Evolutionary conservation across 2,888 invertebrate genomes (phyloP), one percentile per base, ranked within the genome.

Genomic region (Lycophotia porphyrea): DNA sequence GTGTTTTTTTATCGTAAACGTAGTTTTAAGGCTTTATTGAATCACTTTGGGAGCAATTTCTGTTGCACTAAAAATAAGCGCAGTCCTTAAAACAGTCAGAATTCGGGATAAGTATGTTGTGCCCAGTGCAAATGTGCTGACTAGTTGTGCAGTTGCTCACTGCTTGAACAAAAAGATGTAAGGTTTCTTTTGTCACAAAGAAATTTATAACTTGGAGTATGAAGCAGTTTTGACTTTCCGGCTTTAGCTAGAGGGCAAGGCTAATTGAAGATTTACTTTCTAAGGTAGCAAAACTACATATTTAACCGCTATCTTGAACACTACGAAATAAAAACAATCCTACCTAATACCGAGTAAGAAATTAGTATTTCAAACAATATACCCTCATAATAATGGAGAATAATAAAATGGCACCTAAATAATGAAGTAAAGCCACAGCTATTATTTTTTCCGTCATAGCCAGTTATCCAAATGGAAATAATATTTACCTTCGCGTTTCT

Each of bases 381-480:
- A 76, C 58, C 58, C 15, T 47, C 39, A 58, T 5, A 44, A 42
- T 42, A 67, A 58, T 44, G 44, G n/a, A 34, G 60, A 61, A 61
- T 39, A 79, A 67, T 58, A 68, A 76, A 66, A 58, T 58, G 64
- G 18, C 42, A 31, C 52, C 39, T 52, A 60, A 58, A 49, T 74
- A 74, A 65, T 61, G 11, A 75, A 52, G 67, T 67, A 69, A 76
- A 70, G 52, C 60, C 42, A 52, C 52, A 60, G 64, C 52, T 69
- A 71, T 74, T 63, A 55, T 66, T 72, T 75, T 75, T 68, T 61
- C 64, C 60, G 55, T 31, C 52, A 27, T 31, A 52, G 36, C 44
- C 47, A 47, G 61, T 74, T 76, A 36, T 47, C 65, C 71, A 68
- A 65, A 74, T 73, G 64, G 72, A 84, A 78, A 76, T 73, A 77